phyloP scores from a whole-genome alignment of 2,113 vertebrate species.

The Lampris incognitus region DNA sequence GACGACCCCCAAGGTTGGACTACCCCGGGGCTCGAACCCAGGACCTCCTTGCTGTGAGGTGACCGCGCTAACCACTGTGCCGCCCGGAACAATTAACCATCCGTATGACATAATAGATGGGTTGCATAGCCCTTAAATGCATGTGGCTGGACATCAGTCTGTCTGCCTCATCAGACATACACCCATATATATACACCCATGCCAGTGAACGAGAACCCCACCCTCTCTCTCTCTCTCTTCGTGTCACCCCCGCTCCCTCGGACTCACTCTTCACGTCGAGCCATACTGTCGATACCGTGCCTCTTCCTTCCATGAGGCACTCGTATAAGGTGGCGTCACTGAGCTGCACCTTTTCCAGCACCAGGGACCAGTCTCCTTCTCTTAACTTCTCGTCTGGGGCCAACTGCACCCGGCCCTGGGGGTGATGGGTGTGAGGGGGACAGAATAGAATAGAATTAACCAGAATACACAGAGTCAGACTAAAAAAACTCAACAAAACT shows the following conservation, averaged over 20 bases:
- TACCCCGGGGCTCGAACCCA: too few relatives aligned
- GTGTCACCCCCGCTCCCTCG: not conserved
- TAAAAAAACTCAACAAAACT: too few relatives aligned
- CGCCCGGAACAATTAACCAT: too few relatives aligned
- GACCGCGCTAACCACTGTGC: too few relatives aligned
- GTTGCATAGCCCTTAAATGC: too few relatives aligned
- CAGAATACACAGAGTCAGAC: too few relatives aligned
- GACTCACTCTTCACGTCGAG: conserved; percentile 43
- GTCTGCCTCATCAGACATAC: not conserved
- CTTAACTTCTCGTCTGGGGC: not conserved
- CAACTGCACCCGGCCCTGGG: conserved; percentile 17
- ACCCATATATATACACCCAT: not conserved
- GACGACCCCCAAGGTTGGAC: too few relatives aligned
- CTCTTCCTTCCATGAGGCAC: conserved; percentile 40
- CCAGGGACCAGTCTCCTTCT: conserved; percentile 41
- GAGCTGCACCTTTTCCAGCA: not conserved
- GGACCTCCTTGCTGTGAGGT: too few relatives aligned
- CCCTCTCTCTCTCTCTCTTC: not conserved
- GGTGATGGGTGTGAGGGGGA: too few relatives aligned
- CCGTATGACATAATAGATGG: too few relatives aligned
- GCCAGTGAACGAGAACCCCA: not conserved
- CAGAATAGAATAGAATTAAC: too few relatives aligned
- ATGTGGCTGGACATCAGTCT: too few relatives aligned
- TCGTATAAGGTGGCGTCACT: conserved; percentile 46
- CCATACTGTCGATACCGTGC: conserved; percentile 14